Conservation (phyloP, 1,140 invertebrate species). For the Heterodera schachtii region DNA sequence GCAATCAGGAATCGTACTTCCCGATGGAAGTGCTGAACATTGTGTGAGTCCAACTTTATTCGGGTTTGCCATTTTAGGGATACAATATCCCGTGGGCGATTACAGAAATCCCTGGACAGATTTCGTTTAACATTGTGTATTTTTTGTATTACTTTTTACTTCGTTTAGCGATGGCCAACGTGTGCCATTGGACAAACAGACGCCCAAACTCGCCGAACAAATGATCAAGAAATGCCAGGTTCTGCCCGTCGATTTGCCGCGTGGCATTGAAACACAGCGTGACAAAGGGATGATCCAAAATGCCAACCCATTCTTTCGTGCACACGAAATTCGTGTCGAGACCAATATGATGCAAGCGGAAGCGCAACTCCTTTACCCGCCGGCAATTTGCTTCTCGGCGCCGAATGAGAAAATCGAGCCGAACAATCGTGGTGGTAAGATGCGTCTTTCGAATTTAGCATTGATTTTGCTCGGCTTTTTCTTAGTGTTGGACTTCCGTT, state of each 20-base stretch:
- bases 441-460: neutral
- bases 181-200: constrained; percentile 42
- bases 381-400: constrained; percentile 26
- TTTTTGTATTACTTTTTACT: too few relatives aligned
- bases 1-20: constrained; percentile 17
- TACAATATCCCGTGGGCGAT: too few relatives aligned
- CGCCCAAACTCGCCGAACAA: constrained; percentile 33
- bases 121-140: too few relatives aligned
- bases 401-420: constrained; percentile 29
- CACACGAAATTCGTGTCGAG: constrained; percentile 35
- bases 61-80: too few relatives aligned
- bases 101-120: too few relatives aligned
- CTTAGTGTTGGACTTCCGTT: constrained; percentile 4
- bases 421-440: constrained; percentile 9
- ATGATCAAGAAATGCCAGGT: constrained; percentile 39
- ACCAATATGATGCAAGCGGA: constrained; percentile 22
- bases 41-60: constrained; percentile 11
- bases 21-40: constrained; percentile 38
- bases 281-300: constrained; percentile 24
- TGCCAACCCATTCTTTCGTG: constrained; percentile 34
- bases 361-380: constrained; percentile 21
- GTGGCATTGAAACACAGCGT: constrained; percentile 26
- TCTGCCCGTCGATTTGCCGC: constrained; percentile 24
- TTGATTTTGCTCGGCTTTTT: neutral
- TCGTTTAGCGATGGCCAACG: constrained; percentile 29